Base-by-base conservation (phyloP, 1,140 invertebrate species). In the Caerostris darwini region DNA sequence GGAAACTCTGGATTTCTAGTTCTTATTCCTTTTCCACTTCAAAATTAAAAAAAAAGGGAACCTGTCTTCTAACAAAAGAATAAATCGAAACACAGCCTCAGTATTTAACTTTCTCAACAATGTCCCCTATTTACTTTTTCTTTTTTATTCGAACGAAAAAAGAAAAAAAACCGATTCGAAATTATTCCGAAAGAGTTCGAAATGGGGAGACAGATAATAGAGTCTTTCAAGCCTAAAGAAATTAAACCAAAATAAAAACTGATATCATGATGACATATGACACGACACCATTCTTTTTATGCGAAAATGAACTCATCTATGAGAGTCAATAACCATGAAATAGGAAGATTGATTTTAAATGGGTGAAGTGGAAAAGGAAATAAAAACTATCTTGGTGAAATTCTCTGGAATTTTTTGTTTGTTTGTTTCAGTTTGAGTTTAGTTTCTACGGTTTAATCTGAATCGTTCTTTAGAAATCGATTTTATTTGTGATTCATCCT, bases 241-340 rank as follows among this genome's bases (percentile, higher is more conserved):
- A 77, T 77, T 77, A 53, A 50, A 34, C 50, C 34, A 14, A 0
- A 77, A 77, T 12, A 3, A 10, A 10, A 77, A 77, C 3, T 50
- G 71, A 50, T 53, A 77, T 77, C 71, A 10, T 12, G 34, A 34
- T 34, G 3, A 50, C 34, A 77, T 50, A 77, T 50, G 34, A 2
- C 34, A 53, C 3, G 10, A 77, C 19, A 3, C 5, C 8, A 34
- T 77, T 8, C 19, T 77, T 53, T 77, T 77, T 50, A 12, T 3
- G 34, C 3, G 1, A 4, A 77, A 34, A 77, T 50, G 34, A 53
- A 64, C 61, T 3, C 53, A 12, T 34, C 8, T 8, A 10, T 77
- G 53, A 50, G 71, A 77, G 34, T 77, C 34, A 77, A 77, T 77
- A 77, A 50, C 34, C 71, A 77, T 77, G 34, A 77, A 77, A 77